A percentile compares a stretch with the other conserved stretches of the same genome.
phyloP scores from a whole-genome alignment of 2,797 vertebrate species.

The Spinibarbus caldwelli region DNA sequence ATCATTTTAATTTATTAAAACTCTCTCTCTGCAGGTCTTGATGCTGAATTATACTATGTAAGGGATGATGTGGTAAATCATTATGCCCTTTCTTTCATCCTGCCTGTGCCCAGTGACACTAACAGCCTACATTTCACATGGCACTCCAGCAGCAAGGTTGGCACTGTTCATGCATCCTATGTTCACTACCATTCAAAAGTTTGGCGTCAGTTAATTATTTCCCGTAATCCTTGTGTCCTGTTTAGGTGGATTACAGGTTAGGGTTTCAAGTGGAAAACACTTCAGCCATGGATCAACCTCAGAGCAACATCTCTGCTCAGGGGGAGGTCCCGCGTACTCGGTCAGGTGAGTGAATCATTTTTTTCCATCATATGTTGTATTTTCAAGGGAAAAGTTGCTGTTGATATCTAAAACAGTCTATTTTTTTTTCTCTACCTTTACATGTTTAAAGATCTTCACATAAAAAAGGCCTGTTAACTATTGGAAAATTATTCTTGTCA shows the following conservation, averaged over 20 bases:
- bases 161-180: neutral
- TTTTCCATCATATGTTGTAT: neutral
- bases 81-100: conserved; percentile 94
- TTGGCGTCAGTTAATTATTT: neutral
- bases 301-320: conserved; percentile 89
- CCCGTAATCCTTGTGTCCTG: neutral
- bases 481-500: neutral
- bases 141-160: conserved; percentile 90
- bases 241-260: conserved; percentile 92
- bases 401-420: neutral
- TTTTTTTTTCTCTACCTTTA: neutral
- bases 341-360: conserved; percentile 80
- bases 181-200: neutral
- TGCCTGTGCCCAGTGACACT: conserved; percentile 92
- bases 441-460: neutral
- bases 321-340: conserved; percentile 90
- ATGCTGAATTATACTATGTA: conserved; percentile 96
- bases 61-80: conserved; percentile 93
- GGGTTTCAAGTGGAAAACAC: conserved; percentile 92
- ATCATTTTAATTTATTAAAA: neutral
- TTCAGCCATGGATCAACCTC: conserved; percentile 87
- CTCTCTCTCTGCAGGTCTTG: conserved; percentile 82
- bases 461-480: neutral
- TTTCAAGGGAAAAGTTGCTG: neutral
- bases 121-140: conserved; percentile 96